These are phyloP conservation scores for Cordilura impudica DNA, from an alignment of 2,888 invertebrate species.

Conservation along the genomic window DNA sequence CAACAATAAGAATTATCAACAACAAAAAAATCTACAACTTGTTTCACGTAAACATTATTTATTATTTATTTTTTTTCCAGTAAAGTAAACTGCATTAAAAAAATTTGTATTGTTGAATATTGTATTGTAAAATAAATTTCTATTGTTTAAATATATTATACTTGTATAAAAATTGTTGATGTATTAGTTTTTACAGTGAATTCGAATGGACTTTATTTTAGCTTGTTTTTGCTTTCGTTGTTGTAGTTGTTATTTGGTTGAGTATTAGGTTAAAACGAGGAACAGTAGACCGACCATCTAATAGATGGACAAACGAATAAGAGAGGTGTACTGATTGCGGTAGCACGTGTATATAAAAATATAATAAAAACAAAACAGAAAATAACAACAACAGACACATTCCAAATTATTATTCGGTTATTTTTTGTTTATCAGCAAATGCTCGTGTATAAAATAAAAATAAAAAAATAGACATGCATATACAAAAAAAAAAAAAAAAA, in stretches of 20 bases:
- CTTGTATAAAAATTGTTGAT: no score
- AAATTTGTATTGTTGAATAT: no score
- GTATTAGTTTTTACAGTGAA: conserved; percentile 28
- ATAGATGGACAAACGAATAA: background rate
- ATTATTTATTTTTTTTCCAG: no score
- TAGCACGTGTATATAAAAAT: conserved; percentile 43
- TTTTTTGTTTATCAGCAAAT: conserved; percentile 18
- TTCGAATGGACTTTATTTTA: conserved; percentile 10
- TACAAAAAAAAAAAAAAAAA: background rate
- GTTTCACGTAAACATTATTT: no score
- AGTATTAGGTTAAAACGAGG: conserved; percentile 29
- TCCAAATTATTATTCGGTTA: background rate
- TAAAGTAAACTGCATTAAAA: no score
- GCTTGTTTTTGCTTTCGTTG: background rate
- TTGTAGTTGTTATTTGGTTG: conserved; percentile 7
- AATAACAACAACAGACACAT: background rate
- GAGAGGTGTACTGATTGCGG: conserved; percentile 17
- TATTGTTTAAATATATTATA: no score
- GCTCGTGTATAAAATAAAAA: conserved; percentile 15
- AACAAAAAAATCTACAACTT: no score
- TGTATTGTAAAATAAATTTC: no score
- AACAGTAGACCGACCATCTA: conserved; percentile 20
- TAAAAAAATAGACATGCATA: background rate
- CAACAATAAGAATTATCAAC: no score
- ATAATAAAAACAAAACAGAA: background rate